Conservation (phyloP, 2,888 invertebrate species). For the Thecocarcelia acutangulata region DNA sequence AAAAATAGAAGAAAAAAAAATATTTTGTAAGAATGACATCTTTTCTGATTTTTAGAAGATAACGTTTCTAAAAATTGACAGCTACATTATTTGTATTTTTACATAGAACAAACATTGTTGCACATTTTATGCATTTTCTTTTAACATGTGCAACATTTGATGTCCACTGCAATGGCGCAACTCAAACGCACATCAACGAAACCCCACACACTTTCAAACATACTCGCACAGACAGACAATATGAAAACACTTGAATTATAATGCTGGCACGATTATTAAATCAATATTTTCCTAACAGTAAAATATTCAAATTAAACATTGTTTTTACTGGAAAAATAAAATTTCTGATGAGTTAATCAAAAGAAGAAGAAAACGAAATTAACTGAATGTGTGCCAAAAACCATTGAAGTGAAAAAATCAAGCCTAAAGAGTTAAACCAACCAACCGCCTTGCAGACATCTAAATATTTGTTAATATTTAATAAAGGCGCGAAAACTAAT, state of each 20-base stretch:
- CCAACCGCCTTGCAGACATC: slow-evolving; percentile 51
- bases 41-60: slow-evolving; percentile 14
- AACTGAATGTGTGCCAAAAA: slow-evolving; percentile 33
- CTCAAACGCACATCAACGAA: slow-evolving; percentile 31
- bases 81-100: slow-evolving; percentile 7
- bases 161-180: slow-evolving; percentile 41
- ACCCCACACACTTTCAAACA: slow-evolving; percentile 13
- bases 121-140: slow-evolving; percentile 4
- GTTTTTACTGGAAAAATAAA: slow-evolving; percentile 48
- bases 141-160: slow-evolving; percentile 31
- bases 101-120: slow-evolving; percentile 36
- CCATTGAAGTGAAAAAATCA: slow-evolving; percentile 25
- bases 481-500: slow-evolving; percentile 67
- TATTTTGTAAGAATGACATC: background rate
- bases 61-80: slow-evolving; percentile 25
- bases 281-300: slow-evolving; percentile 56
- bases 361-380: slow-evolving; percentile 19
- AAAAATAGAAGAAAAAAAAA: background rate
- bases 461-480: slow-evolving; percentile 63
- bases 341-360: slow-evolving; percentile 63
- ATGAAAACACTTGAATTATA: slow-evolving; percentile 38
- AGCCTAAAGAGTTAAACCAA: slow-evolving; percentile 30
- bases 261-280: slow-evolving; percentile 40
- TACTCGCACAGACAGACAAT: too few species aligned
- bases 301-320: slow-evolving; percentile 50